phyloP scores from a whole-genome alignment of 1,140 invertebrate genomes.

The Apis florea region DNA sequence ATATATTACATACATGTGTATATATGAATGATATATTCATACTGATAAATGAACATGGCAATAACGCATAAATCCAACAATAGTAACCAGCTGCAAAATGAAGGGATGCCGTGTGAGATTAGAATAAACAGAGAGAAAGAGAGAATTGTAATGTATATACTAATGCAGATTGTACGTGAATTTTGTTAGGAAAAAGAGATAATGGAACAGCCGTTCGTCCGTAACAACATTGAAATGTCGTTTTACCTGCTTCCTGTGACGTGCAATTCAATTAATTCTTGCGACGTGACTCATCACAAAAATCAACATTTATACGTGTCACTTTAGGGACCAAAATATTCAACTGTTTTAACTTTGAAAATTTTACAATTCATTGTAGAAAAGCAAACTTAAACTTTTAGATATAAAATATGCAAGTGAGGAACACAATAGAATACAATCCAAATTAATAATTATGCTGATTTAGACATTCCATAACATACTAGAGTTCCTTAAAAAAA shows the following conservation, averaged over 20 bases:
- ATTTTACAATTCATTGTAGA: not conserved
- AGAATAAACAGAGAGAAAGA: slow-evolving; percentile 5
- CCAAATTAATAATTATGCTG: not conserved
- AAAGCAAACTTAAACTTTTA: not conserved
- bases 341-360: slow-evolving; percentile 3
- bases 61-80: slow-evolving; percentile 12
- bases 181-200: slow-evolving; percentile 36
- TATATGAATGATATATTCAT: not conserved
- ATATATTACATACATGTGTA: not conserved
- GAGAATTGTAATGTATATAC: slow-evolving; percentile 1
- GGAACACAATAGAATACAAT: not conserved
- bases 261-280: slow-evolving; percentile 57
- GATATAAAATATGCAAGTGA: not conserved
- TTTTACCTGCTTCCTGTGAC: slow-evolving; percentile 52
- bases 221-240: slow-evolving; percentile 50
- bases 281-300: slow-evolving; percentile 52
- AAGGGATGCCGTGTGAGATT: slow-evolving; percentile 3
- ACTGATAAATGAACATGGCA: not conserved
- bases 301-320: slow-evolving; percentile 33
- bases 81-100: not conserved
- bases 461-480: not conserved
- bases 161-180: slow-evolving; percentile 27
- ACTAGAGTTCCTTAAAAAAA: too few species aligned
- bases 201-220: slow-evolving; percentile 15
- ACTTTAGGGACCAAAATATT: slow-evolving; percentile 33